phyloP scores from a whole-genome alignment of 2,888 invertebrate species.

The Tachina lurida region DNA sequence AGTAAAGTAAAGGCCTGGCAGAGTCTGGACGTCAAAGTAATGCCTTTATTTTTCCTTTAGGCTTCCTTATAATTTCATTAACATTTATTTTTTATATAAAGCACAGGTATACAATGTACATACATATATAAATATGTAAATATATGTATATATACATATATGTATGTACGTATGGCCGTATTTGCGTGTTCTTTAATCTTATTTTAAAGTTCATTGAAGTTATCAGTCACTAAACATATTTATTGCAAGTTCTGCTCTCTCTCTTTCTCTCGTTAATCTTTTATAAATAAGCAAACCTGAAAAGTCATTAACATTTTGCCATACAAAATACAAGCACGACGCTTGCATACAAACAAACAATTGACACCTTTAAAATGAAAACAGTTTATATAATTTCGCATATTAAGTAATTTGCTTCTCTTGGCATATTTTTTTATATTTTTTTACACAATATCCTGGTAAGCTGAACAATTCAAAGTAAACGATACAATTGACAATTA shows the following conservation, averaged over 20 bases:
- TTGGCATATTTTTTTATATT: neutral
- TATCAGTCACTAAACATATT: slow-evolving; percentile 66
- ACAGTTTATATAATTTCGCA: slow-evolving; percentile 24
- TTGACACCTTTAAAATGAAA: slow-evolving; percentile 56
- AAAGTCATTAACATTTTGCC: slow-evolving; percentile 43
- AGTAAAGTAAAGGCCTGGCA: too few relatives aligned
- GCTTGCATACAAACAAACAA: slow-evolving; percentile 28
- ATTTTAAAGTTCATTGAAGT: slow-evolving; percentile 72
- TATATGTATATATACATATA: neutral
- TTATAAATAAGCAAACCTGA: slow-evolving; percentile 43
- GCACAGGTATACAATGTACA: too few relatives aligned
- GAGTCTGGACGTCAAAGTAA: too few relatives aligned
- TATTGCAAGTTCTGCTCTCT: slow-evolving; percentile 20
- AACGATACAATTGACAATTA: slow-evolving; percentile 73
- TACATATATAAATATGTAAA: too few relatives aligned
- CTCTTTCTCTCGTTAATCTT: neutral
- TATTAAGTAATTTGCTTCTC: slow-evolving; percentile 31
- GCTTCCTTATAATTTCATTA: too few relatives aligned
- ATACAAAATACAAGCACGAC: neutral
- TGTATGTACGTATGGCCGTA: neutral
- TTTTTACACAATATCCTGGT: slow-evolving; percentile 47
- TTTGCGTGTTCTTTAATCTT: slow-evolving; percentile 48
- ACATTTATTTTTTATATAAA: too few relatives aligned
- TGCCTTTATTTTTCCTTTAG: too few relatives aligned
- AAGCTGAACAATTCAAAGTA: slow-evolving; percentile 53